These are phyloP conservation scores for Prionailurus viverrinus DNA, from an alignment of 2,113 vertebrate species.

Conservation along the genomic window DNA sequence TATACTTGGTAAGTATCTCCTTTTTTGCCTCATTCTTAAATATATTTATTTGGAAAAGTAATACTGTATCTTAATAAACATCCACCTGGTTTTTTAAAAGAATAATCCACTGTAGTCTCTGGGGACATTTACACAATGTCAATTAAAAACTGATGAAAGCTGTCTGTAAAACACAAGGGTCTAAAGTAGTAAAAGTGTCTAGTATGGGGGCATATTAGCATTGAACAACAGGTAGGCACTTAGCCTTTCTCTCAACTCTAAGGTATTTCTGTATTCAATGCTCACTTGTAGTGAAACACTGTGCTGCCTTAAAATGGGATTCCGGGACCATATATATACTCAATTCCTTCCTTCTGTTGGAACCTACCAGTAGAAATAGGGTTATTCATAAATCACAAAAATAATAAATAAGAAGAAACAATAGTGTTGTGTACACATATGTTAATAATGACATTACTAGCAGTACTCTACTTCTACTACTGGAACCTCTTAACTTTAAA, in stretches of 20 bases:
- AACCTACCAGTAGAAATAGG: neutral
- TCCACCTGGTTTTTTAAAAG: neutral
- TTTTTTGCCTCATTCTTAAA: neutral
- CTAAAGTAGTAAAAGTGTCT: neutral
- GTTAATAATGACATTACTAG: neutral
- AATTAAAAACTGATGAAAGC: neutral
- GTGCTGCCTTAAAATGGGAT: fast-evolving
- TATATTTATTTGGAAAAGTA: neutral
- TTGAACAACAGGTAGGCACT: neutral
- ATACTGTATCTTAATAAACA: neutral
- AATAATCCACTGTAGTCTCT: neutral
- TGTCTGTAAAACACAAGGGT: neutral
- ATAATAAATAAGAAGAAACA: neutral
- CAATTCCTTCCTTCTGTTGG: neutral
- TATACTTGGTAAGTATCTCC: neutral
- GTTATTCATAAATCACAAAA: neutral
- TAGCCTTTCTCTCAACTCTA: neutral
- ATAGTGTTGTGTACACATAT: neutral
- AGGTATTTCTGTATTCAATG: fast-evolving
- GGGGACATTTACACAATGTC: neutral
- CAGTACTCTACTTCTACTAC: neutral
- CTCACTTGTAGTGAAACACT: neutral
- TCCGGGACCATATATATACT: neutral
- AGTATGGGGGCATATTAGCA: neutral
- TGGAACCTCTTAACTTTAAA: neutral